A percentile compares a stretch with the other conserved stretches of the same genome.
Evolutionary conservation across 2,113 vertebrate genomes (phyloP).

Genomic region (Gymnocephalus cernua): DNA sequence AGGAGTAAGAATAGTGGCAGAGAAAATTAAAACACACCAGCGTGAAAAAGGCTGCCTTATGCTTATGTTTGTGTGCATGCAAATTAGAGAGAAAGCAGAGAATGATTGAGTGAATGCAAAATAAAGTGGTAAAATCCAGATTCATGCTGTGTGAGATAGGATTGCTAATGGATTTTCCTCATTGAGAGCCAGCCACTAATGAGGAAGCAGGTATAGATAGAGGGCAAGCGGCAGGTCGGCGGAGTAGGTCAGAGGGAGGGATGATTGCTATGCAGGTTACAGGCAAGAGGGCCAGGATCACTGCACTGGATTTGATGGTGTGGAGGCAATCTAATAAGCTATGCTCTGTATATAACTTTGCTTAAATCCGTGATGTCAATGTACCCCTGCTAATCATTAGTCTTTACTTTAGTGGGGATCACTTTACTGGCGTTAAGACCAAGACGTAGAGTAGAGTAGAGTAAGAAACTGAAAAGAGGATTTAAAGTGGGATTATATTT

Average conservation of each 20-base stretch:
- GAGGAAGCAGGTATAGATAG: slow-evolving; percentile 66
- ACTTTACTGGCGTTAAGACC: slow-evolving; percentile 7
- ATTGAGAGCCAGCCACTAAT: slow-evolving; percentile 74
- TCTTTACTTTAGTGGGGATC: slow-evolving; percentile 31
- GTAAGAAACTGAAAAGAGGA: background rate
- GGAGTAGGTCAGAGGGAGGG: slow-evolving; percentile 55
- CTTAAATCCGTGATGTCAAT: slow-evolving; percentile 36
- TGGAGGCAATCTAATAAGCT: slow-evolving; percentile 72
- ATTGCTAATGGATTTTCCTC: slow-evolving; percentile 74
- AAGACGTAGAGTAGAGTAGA: too few species aligned
- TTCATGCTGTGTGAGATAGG: slow-evolving; percentile 39
- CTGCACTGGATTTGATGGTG: slow-evolving; percentile 64
- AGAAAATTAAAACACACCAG: slow-evolving; percentile 46
- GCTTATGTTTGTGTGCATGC: slow-evolving; percentile 22
- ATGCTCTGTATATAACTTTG: slow-evolving; percentile 46
- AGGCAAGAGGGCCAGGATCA: slow-evolving; percentile 68
- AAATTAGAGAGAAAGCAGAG: slow-evolving; percentile 32
- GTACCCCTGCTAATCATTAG: slow-evolving; percentile 30
- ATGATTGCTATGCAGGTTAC: slow-evolving; percentile 78
- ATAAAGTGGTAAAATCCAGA: slow-evolving; percentile 38
- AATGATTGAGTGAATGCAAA: slow-evolving; percentile 9
- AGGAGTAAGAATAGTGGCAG: slow-evolving; percentile 37
- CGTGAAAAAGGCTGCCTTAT: slow-evolving; percentile 21
- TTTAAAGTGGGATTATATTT: background rate
- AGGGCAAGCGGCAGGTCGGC: slow-evolving; percentile 67